Evolutionary conservation across 2,797 vertebrate genomes (phyloP).

Genomic region (Novumbra hubbsi): DNA sequence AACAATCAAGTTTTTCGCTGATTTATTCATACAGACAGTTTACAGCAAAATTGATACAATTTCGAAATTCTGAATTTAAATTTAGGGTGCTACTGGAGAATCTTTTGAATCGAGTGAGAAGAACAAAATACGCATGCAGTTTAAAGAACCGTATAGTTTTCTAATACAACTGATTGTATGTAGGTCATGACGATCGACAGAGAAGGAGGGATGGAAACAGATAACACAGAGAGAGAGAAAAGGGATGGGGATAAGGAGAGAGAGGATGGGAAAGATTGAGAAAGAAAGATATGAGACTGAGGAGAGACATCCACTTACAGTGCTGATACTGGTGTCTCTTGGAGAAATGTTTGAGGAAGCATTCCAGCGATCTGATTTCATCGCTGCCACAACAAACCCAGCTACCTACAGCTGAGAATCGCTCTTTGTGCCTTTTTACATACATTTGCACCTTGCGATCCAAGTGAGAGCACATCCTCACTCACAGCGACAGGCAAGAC

Average conservation of each 20-base stretch:
- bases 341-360: constrained; percentile 64
- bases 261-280: constrained; percentile 5
- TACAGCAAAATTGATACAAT: neutral
- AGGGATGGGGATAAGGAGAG: neutral
- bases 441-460: constrained; percentile 79
- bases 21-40: too few species aligned
- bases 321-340: constrained; percentile 37
- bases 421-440: constrained; percentile 66
- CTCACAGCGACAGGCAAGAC: constrained; percentile 58
- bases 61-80: neutral
- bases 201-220: constrained; percentile 6
- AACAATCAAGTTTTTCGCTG: neutral
- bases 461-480: constrained; percentile 63
- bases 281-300: neutral
- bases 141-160: neutral
- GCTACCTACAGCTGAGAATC: constrained; percentile 63
- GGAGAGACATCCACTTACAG: neutral
- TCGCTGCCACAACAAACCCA: constrained; percentile 63
- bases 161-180: constrained; percentile 30
- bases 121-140: neutral
- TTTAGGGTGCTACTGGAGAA: neutral
- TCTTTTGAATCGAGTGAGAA: neutral
- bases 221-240: neutral
- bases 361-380: constrained; percentile 69
- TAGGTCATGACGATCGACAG: constrained; percentile 37